Base-by-base conservation (phyloP, 2,888 invertebrate genomes). In the Ophion ellenae region DNA sequence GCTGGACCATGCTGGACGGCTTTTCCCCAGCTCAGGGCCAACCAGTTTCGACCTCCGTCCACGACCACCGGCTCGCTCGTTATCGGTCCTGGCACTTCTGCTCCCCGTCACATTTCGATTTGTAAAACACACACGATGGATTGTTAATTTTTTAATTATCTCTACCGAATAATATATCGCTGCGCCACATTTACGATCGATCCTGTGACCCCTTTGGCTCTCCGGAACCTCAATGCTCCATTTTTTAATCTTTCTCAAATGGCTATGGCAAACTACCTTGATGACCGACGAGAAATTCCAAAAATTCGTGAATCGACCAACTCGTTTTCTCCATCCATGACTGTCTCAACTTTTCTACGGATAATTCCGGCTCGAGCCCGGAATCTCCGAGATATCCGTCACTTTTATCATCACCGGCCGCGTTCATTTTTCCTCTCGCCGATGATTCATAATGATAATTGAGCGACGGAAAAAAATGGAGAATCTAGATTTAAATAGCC, bases 21-120 rank as follows among this genome's bases (percentile, higher is more conserved):
- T 93, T 97, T 97, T 53, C 96, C 96, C 98, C 98, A 98, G n/a
- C 96, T 96, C 83, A 98, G 94, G 1, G 97, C 97, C 74, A 98
- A 95, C 96, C 98, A 98, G 92, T 97, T 97, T 91, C 96, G 96
- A 67, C 98, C 98, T n/a, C 97, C 96, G 93, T 98, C 97, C n/a
- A 96, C 95, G 36, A 97, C 96, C 81, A 95, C 95, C 32, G 98
- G 97, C 90, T 97, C 97, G 80, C 96, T 96, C 87, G 96, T 96
- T 90, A 98, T 97, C 89, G 97, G 96, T 81, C 97, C 97, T 81
- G 98, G 98, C 87, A 97, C 97, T 95, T 97, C 98, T 98, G 95
- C 63, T 70, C 81, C 2, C 20, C 61, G 53, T 53, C 53, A 17
- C 17, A 17, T 53, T 53, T 53, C 17, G 17, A 53, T 17, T 14